Evolutionary conservation across 2,888 invertebrate genomes (phyloP).

Genomic region (Herminia tarsipennalis): DNA sequence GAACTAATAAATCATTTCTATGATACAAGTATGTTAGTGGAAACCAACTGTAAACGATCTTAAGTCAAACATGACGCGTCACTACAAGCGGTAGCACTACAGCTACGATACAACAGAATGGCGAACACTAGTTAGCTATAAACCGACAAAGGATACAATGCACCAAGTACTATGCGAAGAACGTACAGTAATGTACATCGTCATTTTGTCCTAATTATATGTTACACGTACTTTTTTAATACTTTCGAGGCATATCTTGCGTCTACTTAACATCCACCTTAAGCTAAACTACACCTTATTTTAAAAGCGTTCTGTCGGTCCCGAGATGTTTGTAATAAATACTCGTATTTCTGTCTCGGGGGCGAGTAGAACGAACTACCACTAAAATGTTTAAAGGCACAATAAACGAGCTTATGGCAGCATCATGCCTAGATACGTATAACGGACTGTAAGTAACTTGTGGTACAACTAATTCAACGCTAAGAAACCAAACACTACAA

Average conservation of each 20-base stretch:
- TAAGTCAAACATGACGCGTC: conserved; percentile 1
- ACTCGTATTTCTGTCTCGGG: conserved; percentile 38
- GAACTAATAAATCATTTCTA: neutral
- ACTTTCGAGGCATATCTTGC: conserved; percentile 81
- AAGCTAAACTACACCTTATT: conserved; percentile 70
- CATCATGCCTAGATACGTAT: conserved; percentile 65
- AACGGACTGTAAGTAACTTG: conserved; percentile 56
- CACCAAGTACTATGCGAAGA: conserved; percentile 81
- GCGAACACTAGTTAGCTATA: conserved; percentile 56
- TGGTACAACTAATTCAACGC: conserved; percentile 55
- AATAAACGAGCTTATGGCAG: conserved; percentile 76
- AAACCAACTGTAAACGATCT: neutral
- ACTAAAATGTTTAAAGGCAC: conserved; percentile 70
- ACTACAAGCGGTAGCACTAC: neutral
- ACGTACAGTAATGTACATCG: conserved; percentile 82
- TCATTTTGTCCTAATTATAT: conserved; percentile 74
- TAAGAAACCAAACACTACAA: conserved; percentile 54
- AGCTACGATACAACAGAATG: conserved; percentile 27
- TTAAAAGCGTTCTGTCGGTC: conserved; percentile 22
- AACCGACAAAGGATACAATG: conserved; percentile 76
- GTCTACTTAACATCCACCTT: conserved; percentile 70
- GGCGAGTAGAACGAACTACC: conserved; percentile 43
- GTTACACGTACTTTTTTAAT: conserved; percentile 80
- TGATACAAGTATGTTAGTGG: neutral
- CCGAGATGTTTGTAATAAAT: conserved; percentile 30